phyloP scores from a whole-genome alignment of 2,888 invertebrate genomes.

The Chirona hameri region DNA sequence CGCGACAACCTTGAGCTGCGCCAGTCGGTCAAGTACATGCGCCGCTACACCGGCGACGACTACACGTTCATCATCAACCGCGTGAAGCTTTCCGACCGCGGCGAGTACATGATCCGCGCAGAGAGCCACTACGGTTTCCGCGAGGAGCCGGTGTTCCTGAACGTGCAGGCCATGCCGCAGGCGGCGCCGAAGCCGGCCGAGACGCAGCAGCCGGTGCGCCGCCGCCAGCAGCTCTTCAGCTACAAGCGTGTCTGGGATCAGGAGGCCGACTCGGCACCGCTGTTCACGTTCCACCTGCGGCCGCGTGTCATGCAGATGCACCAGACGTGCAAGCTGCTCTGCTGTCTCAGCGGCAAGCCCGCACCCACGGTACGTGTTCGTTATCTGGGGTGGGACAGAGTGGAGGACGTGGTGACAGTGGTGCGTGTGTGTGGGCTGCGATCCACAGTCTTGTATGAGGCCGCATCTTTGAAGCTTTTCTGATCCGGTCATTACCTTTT shows the following conservation, averaged over 20 bases:
- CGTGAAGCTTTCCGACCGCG: constrained; percentile 89
- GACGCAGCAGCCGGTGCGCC: constrained; percentile 67
- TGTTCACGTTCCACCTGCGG: constrained; percentile 96
- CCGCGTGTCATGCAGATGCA: constrained; percentile 97
- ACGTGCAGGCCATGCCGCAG: constrained; percentile 79
- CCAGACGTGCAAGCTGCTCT: constrained; percentile 94
- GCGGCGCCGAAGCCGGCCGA: constrained; percentile 65
- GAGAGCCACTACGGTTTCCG: constrained; percentile 94
- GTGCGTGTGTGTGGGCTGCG: too few species aligned
- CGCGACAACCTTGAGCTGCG: constrained; percentile 87
- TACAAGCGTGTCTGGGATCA: constrained; percentile 79
- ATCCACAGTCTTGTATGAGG: too few species aligned
- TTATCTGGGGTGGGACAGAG: neutral
- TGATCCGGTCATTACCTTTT: too few species aligned
- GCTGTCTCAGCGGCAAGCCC: constrained; percentile 93
- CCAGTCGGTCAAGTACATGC: constrained; percentile 99
- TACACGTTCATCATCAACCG: constrained; percentile 97
- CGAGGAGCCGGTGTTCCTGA: constrained; percentile 94
- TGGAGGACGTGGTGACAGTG: too few species aligned
- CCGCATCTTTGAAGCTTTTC: too few species aligned
- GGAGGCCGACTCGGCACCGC: constrained; percentile 86
- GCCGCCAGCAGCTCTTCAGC: constrained; percentile 69
- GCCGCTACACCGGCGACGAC: constrained; percentile 91
- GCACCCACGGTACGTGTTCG: constrained; percentile 69
- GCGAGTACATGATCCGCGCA: constrained; percentile 94